Base-by-base conservation (phyloP, 1,140 invertebrate genomes). In the Ceratoteleas bidentatus region DNA sequence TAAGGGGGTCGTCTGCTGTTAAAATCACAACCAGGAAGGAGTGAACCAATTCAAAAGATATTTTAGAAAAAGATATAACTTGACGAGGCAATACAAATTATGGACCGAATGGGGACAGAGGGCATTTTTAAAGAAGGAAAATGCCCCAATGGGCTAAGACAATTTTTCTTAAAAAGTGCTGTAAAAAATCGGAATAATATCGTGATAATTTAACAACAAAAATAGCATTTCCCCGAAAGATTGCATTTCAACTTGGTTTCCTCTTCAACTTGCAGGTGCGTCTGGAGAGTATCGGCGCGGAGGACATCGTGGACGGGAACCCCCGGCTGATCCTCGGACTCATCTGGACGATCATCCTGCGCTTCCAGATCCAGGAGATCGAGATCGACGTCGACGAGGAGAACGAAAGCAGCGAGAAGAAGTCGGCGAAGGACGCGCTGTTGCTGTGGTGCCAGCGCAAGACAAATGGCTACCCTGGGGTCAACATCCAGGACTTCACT, bases 261-360 rank as follows among this genome's bases (percentile, higher is more conserved):
- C n/a, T n/a, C n/a, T n/a, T 38, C 13, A 3, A 24, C 24, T 33
- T 57, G 2, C 89, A 98, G 96, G 96, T 99, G 40, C 95, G 97
- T 24, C 91, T 99, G 85, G 98, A 99, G 92, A 99, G 98, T 90
- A 99, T 99, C 87, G 99, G 98, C 83, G 98, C 99, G 36, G 98
- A 99, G 92, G 99, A 99, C 90, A 99, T 99, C 85, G 97, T 99
- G 24, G 99, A 99, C 92, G 98, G 98, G 43, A 99, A 99, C 92
- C 96, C 95, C 45, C 94, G 98, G 57, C 93, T 99, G 43, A 99
- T 99, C 87, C 94, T 99, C 47, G 99, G 99, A 87, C 93, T 99
- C 9, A 99, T 99, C 81, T 99, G 99, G 98, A 99, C 98, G 15
- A 99, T 99, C 83, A 99, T 99, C 92, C 93, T 99, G 61, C 93